Evolutionary conservation across 2,888 invertebrate species (phyloP), one percentile per base, ranked within the genome.

Genomic region (Harpalus rufipes): DNA sequence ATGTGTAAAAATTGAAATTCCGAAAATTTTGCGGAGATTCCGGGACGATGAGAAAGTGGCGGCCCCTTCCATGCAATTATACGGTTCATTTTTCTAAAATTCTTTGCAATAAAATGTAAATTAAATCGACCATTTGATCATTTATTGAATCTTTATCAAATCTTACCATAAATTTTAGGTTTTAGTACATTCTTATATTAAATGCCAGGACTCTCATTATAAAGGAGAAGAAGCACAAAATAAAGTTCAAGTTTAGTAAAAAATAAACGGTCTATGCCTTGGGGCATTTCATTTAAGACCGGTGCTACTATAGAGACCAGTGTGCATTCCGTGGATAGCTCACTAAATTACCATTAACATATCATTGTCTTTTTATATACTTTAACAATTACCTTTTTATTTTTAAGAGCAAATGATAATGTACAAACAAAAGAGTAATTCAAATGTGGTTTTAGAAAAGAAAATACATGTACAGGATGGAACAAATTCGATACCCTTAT

Each of bases 211-310:
- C 14, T 39, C 68, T 68, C 68, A 68, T 68, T 68, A 68, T 32
- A 68, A 68, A 32, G 39, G 32, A 68, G 21, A 32, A 68, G 68
- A 12, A 68, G 68, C 39, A 68, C 14, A 41, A 68, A 68, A 41
- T 32, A 68, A 32, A 39, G 25, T 68, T 39, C 7, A n/a, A 32
- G 25, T 39, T 68, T 32, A 14, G n/a, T 32, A 68, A 68, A 59
- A 68, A 68, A 68, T 68, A 68, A 68, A 68, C 68, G 68, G 68
- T 68, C 68, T 39, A 68, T 39, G 68, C 68, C 68, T 68, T n/a
- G 32, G 25, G 68, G 68, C 68, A 7, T 25, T 39, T 68, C 68
- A 68, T 14, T 68, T 68, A 68, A 68, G 68, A 68, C 68, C 14
- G 39, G 39, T 68, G 68, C 68, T 68, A 68, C 39, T 39, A 68